A percentile compares a stretch with the other conserved stretches of the same genome.
phyloP scores from a whole-genome alignment of 2,113 vertebrate species.

The Asarcornis scutulata region DNA sequence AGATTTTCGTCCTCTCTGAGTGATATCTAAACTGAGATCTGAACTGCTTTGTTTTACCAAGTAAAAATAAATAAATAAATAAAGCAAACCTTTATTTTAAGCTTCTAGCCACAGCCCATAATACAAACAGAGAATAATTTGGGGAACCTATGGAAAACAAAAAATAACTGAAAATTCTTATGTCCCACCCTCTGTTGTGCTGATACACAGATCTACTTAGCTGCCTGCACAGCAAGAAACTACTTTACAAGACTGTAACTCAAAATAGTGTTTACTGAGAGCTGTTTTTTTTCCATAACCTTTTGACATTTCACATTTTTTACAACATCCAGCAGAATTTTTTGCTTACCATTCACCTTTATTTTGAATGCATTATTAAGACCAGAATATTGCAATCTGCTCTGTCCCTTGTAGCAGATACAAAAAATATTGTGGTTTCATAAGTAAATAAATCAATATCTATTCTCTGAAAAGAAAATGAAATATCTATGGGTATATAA shows the following conservation, averaged over 20 bases:
- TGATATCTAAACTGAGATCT: not conserved
- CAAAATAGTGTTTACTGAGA: conserved; percentile 21
- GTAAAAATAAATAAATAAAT: not conserved
- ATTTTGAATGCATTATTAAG: conserved; percentile 53
- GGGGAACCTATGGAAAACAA: not conserved
- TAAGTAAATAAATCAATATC: conserved; percentile 10
- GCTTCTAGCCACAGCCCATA: not conserved
- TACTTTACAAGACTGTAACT: not conserved
- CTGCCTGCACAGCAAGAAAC: not conserved
- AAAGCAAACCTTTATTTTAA: too few species aligned
- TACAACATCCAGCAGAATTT: conserved; percentile 9
- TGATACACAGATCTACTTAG: not conserved
- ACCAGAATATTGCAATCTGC: not conserved
- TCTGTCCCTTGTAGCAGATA: not conserved
- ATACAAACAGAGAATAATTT: not conserved
- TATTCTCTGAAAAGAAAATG: not conserved
- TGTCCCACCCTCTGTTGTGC: not conserved
- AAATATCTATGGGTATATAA: not conserved
- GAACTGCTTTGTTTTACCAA: not conserved
- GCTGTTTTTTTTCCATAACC: conserved; percentile 4
- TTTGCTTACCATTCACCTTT: conserved; percentile 31
- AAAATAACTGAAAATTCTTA: not conserved
- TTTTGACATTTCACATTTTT: conserved; percentile 44
- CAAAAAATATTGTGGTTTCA: not conserved
- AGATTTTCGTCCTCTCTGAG: not conserved